These are phyloP conservation scores for Picathartes gymnocephalus DNA, from an alignment of 2,113 vertebrate genomes.

Conservation along the genomic window DNA sequence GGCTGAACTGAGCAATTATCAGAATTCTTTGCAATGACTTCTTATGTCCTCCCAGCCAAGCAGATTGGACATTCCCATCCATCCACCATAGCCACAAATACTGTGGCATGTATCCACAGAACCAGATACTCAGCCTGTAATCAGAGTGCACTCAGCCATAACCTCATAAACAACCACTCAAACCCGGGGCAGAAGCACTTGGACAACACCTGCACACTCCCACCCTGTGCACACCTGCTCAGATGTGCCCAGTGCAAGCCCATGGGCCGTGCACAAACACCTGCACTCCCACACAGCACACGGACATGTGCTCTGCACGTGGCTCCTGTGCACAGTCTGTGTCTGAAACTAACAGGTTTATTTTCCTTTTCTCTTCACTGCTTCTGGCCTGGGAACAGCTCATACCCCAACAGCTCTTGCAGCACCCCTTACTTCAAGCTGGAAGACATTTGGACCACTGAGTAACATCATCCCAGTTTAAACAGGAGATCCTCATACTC, in stretches of 20 bases:
- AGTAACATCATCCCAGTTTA: not conserved
- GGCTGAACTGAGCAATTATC: not conserved
- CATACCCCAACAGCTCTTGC: not conserved
- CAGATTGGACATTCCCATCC: not conserved
- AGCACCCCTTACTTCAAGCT: not conserved
- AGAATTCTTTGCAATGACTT: not conserved
- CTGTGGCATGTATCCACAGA: too few relatives aligned
- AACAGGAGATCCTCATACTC: not conserved
- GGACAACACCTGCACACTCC: not conserved
- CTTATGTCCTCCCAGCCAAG: not conserved
- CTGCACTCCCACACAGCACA: not conserved
- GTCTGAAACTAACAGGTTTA: not conserved
- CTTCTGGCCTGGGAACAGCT: not conserved
- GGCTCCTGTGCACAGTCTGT: not conserved
- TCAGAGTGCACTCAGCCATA: not conserved
- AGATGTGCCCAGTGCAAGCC: not conserved
- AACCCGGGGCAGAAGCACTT: fast-evolving
- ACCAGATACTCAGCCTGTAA: not conserved
- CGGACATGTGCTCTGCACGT: not conserved
- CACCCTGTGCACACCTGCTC: not conserved
- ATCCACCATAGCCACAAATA: not conserved
- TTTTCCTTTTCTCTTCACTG: not conserved
- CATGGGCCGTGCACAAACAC: not conserved
- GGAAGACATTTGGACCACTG: not conserved
- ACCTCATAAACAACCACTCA: not conserved